Evolutionary conservation across 2,113 vertebrate genomes (phyloP).

Genomic region (Zosterops japonicus): DNA sequence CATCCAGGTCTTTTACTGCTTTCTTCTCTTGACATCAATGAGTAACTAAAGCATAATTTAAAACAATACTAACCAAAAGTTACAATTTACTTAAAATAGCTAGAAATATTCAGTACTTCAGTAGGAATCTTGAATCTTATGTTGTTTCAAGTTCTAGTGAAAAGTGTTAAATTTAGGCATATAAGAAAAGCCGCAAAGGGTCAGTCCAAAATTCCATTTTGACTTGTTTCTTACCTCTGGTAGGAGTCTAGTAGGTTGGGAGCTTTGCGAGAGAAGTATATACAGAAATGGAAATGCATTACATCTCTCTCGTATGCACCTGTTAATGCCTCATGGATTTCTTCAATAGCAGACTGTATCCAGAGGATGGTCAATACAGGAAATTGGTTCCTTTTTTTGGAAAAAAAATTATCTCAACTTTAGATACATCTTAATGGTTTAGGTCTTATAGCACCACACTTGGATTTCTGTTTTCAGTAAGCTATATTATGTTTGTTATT

Average conservation of each 20-base stretch:
- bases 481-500: neutral
- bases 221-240: neutral
- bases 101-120: neutral
- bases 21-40: neutral
- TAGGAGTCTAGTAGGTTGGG: neutral
- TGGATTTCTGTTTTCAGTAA: neutral
- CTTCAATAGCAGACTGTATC: neutral
- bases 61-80: neutral
- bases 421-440: neutral
- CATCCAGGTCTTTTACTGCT: neutral
- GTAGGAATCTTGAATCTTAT: neutral
- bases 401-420: neutral
- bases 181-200: neutral
- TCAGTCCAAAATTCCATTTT: neutral
- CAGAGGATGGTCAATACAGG: neutral
- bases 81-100: neutral
- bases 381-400: neutral
- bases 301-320: neutral
- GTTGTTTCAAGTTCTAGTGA: neutral
- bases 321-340: neutral
- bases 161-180: neutral
- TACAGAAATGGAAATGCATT: neutral
- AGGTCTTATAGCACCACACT: neutral
- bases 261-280: neutral
- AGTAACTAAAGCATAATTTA: neutral